These are phyloP conservation scores for Petrophora chlorosata DNA, from an alignment of 2,888 invertebrate species.

Conservation along the genomic window DNA sequence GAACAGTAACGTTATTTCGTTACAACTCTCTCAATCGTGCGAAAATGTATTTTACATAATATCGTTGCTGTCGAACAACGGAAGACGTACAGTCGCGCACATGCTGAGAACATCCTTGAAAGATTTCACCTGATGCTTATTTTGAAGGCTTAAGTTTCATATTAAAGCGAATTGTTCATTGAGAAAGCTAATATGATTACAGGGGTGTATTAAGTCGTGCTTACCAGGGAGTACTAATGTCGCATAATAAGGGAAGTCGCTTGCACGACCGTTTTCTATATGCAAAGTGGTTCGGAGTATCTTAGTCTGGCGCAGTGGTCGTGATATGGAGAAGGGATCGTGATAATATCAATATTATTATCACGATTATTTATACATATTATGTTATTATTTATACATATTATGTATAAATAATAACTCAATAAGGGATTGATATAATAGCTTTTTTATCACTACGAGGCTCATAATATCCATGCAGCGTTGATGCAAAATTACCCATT, in stretches of 20 bases:
- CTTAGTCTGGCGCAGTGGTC: slow-evolving; percentile 15
- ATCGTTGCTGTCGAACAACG: slow-evolving; percentile 21
- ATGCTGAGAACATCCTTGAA: neutral
- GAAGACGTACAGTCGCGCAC: slow-evolving; percentile 16
- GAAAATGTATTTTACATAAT: slow-evolving; percentile 18
- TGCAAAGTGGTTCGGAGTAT: slow-evolving; percentile 34
- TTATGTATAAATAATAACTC: too few relatives aligned
- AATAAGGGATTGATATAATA: too few relatives aligned
- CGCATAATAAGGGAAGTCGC: slow-evolving; percentile 45
- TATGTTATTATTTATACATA: too few relatives aligned
- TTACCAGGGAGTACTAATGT: slow-evolving; percentile 32
- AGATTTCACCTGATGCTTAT: slow-evolving; percentile 1
- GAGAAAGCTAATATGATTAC: neutral
- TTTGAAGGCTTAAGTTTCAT: slow-evolving; percentile 3
- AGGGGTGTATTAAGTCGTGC: slow-evolving; percentile 14
- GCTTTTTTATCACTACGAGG: too few relatives aligned
- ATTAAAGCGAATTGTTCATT: slow-evolving; percentile 1
- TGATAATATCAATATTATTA: too few relatives aligned
- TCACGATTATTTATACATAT: too few relatives aligned
- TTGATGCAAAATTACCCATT: too few relatives aligned
- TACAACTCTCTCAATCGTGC: too few relatives aligned
- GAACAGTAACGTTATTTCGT: too few relatives aligned
- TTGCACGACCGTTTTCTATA: slow-evolving; percentile 32
- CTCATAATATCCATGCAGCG: too few relatives aligned
- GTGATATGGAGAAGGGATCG: too few relatives aligned